Conservation (phyloP, 1,140 invertebrate species). For the Camponotus floridanus region DNA sequence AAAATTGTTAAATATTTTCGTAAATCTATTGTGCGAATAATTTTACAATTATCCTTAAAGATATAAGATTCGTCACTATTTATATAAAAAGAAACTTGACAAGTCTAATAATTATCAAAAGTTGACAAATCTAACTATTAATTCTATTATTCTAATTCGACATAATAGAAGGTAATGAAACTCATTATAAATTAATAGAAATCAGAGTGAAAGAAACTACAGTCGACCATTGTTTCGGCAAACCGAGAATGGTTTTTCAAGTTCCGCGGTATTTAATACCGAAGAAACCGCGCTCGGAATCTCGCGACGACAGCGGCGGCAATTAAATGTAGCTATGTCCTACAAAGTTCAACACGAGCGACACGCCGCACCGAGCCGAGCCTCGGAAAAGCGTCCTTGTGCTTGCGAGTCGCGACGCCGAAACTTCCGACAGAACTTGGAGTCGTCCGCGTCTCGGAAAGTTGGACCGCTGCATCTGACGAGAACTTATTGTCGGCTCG, state of each 20-base stretch:
- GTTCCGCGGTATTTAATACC: conserved; percentile 30
- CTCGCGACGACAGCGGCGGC: conserved; percentile 45
- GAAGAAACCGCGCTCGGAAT: conserved; percentile 45
- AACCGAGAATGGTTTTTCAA: neutral
- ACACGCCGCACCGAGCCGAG: conserved; percentile 25
- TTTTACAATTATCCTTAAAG: no score
- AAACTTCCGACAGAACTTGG: conserved; percentile 62
- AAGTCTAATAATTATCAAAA: neutral
- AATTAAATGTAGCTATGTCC: conserved; percentile 65
- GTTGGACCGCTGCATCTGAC: conserved; percentile 66
- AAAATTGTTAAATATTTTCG: no score
- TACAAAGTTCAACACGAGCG: conserved; percentile 54
- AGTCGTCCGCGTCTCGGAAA: conserved; percentile 55
- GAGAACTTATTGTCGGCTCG: conserved; percentile 70
- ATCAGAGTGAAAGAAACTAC: neutral
- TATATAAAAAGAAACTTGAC: neutral
- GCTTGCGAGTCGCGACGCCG: conserved; percentile 54
- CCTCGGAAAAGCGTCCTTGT: conserved; percentile 17
- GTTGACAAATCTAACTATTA: neutral
- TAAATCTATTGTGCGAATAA: no score
- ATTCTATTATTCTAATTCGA: neutral
- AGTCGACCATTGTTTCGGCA: neutral
- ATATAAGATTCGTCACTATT: no score
- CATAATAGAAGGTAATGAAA: neutral
- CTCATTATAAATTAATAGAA: neutral